Evolutionary conservation across 2,113 vertebrate species (phyloP).

Genomic region (Ovibos moschatus): DNA sequence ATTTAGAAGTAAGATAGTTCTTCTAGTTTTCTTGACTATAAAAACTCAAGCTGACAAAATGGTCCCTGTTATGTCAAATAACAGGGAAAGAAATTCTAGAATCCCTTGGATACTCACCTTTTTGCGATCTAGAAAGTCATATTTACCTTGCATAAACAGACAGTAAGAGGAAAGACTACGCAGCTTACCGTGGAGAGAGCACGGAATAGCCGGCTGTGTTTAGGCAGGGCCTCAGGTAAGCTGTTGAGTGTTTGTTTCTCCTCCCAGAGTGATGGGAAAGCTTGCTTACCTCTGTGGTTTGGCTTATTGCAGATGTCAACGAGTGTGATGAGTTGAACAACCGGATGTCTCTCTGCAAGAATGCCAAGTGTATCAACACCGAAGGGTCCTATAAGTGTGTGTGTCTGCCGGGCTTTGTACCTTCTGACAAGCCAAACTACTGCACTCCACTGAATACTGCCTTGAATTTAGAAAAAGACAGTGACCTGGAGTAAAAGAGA

Average conservation of each 20-base stretch:
- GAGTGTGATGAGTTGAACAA: conserved; percentile 95
- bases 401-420: conserved; percentile 92
- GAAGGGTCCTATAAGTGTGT: conserved; percentile 94
- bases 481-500: conserved; percentile 85
- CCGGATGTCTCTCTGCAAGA: conserved; percentile 97
- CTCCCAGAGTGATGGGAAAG: fast-evolving
- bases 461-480: conserved; percentile 76
- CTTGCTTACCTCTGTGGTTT: background rate
- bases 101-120: background rate
- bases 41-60: background rate
- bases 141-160: background rate
- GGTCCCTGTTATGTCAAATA: background rate
- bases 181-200: fast-evolving
- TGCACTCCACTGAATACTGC: conserved; percentile 85
- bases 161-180: fast-evolving
- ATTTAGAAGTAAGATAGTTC: background rate
- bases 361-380: conserved; percentile 96
- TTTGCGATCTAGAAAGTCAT: background rate
- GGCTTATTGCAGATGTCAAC: conserved; percentile 91
- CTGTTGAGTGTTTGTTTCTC: fast-evolving
- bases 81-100: background rate
- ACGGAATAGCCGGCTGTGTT: background rate
- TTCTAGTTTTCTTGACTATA: background rate
- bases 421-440: conserved; percentile 93
- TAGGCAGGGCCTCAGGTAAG: background rate